phyloP scores from a whole-genome alignment of 2,888 invertebrate genomes.

The Tetranychus piercei region DNA sequence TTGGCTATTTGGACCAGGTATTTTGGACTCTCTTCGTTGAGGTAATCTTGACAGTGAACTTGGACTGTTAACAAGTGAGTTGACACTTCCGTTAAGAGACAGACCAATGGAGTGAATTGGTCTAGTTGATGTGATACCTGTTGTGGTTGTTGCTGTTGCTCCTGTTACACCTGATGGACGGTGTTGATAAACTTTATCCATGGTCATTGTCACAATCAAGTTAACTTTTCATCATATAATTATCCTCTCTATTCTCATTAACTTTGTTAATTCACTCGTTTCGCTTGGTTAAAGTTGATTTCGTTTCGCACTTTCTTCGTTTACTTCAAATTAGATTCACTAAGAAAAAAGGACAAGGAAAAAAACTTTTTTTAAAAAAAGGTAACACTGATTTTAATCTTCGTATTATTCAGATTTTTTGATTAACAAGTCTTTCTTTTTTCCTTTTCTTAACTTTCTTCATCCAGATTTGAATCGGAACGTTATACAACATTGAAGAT shows the following conservation, averaged over 20 bases:
- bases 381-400: too few species aligned
- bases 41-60: conserved; percentile 3
- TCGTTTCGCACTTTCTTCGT: too few species aligned
- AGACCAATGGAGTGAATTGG: not conserved
- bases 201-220: conserved; percentile 6
- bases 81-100: not conserved
- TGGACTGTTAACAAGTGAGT: not conserved
- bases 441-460: too few species aligned
- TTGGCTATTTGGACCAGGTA: conserved; percentile 3
- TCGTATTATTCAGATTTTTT: too few species aligned
- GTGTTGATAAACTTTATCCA: not conserved
- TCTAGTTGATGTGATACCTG: not conserved
- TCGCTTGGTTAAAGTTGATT: not conserved
- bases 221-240: not conserved
- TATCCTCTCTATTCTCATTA: not conserved
- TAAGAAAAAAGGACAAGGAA: not conserved
- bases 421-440: too few species aligned
- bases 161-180: not conserved
- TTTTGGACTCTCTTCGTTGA: conserved; percentile 6
- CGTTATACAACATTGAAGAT: not conserved
- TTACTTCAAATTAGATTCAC: too few species aligned
- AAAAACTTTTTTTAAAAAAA: not conserved
- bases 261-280: not conserved
- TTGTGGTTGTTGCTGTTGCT: not conserved
- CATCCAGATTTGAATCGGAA: not conserved